Evolutionary conservation across 2,797 vertebrate genomes (phyloP), one percentile per base, ranked within the genome.

Genomic region (Mus minutoides): DNA sequence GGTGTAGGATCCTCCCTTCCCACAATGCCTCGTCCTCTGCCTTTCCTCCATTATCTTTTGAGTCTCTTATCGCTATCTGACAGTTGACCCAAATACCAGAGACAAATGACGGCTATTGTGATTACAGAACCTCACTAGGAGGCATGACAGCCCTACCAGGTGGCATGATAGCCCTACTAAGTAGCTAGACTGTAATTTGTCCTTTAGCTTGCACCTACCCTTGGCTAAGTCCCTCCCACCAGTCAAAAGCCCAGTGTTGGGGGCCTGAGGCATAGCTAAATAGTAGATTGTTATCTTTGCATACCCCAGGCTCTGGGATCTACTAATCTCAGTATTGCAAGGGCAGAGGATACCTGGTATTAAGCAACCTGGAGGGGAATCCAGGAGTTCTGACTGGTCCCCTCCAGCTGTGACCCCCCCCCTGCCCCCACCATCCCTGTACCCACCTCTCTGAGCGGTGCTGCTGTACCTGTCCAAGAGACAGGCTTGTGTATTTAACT

Each of bases 61-160:
- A 71, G 56, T 49, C 73, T 92, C 83, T 78, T 58, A 82, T 75
- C 46, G 29, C 84, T 67, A 1, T 79, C 46, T 64, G 90, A 90
- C 73, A 94, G 78, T 91, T 46, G 92, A 90, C 79, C 79, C 82
- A 54, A 26, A 16, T 37, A n/a, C 49, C 83, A 86, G 83, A 86
- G 83, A 86, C 62, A 78, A 31, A 49, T 49, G 79, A 83, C 83
- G 16, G 56, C 58, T 43, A 46, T n/a, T 14, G 77, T 69, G 77
- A 79, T 84, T 29, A 13, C 49, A 19, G 7, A 62, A n/a, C 37
- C 73, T 64, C 83, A 11, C 62, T 19, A 43, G 88, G 87, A 54
- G 75, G 69, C 19, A 1, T 64, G 26, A 40, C 14, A 56, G 31
- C 60, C 80, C 67, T 83, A 19, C 49, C n/a, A 46, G 88, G 82